These are phyloP conservation scores for Eulacestoma nigropectus DNA, from an alignment of 2,113 vertebrate genomes.

Conservation along the genomic window DNA sequence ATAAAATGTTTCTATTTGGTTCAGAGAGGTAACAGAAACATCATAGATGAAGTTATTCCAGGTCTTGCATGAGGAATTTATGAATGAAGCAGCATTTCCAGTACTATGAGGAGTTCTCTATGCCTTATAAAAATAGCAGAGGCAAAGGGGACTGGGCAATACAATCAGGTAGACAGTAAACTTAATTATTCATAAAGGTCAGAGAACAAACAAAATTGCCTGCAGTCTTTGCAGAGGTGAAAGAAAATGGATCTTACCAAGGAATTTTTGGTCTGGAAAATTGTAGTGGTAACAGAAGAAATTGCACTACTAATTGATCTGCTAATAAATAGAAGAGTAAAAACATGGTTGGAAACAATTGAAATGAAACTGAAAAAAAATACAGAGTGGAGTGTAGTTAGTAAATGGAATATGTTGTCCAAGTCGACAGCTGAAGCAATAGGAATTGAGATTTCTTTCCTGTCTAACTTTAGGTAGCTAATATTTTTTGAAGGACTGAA, in stretches of 20 bases:
- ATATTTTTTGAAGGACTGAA: not conserved
- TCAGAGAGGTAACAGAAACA: not conserved
- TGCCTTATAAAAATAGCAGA: not conserved
- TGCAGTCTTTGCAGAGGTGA: not conserved
- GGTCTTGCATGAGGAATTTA: not conserved
- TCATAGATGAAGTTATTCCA: not conserved
- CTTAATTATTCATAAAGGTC: constrained; percentile 65
- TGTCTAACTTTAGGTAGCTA: not conserved
- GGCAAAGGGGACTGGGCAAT: not conserved
- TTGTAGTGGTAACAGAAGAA: not conserved
- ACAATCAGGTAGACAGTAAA: constrained; percentile 5
- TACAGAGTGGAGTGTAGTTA: not conserved
- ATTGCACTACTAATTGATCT: not conserved
- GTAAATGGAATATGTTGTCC: not conserved
- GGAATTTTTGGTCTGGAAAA: not conserved
- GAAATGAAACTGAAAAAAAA: not conserved
- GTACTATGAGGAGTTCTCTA: not conserved
- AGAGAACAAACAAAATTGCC: constrained; percentile 28
- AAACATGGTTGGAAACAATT: not conserved
- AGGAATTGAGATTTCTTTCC: not conserved
- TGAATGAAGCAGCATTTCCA: not conserved
- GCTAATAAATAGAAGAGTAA: not conserved
- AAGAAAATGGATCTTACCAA: not conserved
- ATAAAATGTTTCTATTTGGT: not conserved
- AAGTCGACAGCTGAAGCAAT: not conserved